Evolutionary conservation across 2,797 vertebrate genomes (phyloP), one percentile per base, ranked within the genome.

Genomic region (Synanceia verrucosa): DNA sequence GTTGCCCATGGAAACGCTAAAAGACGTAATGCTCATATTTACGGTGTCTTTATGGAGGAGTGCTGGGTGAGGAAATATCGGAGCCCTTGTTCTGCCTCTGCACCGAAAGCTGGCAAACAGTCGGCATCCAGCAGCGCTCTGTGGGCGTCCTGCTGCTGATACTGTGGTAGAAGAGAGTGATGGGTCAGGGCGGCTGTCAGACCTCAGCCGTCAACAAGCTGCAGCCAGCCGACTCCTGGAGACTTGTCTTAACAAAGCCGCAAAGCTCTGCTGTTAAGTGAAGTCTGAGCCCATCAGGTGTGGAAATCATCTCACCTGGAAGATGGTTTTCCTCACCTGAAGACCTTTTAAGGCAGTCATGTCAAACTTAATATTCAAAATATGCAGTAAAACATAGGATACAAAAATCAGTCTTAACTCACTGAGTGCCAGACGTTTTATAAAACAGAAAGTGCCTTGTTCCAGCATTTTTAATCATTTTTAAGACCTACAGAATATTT

Each of bases 121-220:
- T 81, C 78, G 55, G 80, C 84, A 78, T 86, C 86, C 84, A 75
- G 84, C 83, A 26, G 84, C 28, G 68, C 84, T 84, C 71, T 63
- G 89, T 88, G 79, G 84, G 89, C 28, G 81, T 34, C 56, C 77
- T 86, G 84, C n/a, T 78, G 87, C 73, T 84, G 86, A 89, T 86
- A 87, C 83, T 82, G 87, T 87, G 87, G 85, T 84, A 78, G 65
- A 81, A 70, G 63, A 87, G 89, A 88, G 46, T 86, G 89, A 87
- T 86, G 72, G 85, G 84, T 83, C 85, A 83, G 56, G 64, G 78
- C 85, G 76, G 82, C 83, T 84, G 85, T 82, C 86, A 85, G 67
- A 77, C 76, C 46, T 59, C 72, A 78, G 84, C 72, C 70, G 24
- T 77, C 81, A 75, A 7, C 2, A 28, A 29, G 50, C 72, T 12